Evolutionary conservation across 2,113 vertebrate genomes (phyloP).

Genomic region (Grantiella picta): DNA sequence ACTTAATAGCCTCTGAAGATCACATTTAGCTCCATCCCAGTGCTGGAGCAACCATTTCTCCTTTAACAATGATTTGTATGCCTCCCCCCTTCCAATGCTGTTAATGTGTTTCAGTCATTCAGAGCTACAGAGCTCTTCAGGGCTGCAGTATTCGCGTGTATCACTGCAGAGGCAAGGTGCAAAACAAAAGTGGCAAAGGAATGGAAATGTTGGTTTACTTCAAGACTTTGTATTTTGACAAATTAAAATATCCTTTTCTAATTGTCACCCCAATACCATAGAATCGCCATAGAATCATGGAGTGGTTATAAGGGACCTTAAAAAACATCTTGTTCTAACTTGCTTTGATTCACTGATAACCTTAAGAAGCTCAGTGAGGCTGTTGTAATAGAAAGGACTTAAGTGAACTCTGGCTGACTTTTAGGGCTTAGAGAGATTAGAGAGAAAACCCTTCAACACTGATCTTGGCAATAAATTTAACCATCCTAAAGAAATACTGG

Average conservation of each 20-base stretch:
- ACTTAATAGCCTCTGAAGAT: slow-evolving; percentile 13
- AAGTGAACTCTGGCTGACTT: background rate
- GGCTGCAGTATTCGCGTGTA: background rate
- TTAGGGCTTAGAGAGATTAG: background rate
- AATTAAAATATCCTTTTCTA: background rate
- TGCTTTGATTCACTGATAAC: background rate
- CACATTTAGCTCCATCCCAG: background rate
- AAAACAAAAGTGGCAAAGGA: background rate
- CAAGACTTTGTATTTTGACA: background rate
- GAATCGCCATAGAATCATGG: background rate
- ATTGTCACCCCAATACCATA: background rate
- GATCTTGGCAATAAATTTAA: background rate
- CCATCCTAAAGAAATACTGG: background rate
- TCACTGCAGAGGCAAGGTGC: background rate
- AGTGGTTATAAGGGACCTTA: background rate
- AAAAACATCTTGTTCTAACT: accelerated
- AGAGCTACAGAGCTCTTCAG: background rate
- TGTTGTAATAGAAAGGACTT: background rate
- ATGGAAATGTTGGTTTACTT: background rate
- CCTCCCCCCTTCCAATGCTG: background rate
- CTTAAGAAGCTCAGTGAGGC: background rate
- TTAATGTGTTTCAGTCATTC: background rate
- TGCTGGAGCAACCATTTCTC: background rate
- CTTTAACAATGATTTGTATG: background rate
- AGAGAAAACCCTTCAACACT: background rate